Evolutionary conservation across 2,113 vertebrate species (phyloP), one percentile per base, ranked within the genome.

Genomic region (Pongo abelii): DNA sequence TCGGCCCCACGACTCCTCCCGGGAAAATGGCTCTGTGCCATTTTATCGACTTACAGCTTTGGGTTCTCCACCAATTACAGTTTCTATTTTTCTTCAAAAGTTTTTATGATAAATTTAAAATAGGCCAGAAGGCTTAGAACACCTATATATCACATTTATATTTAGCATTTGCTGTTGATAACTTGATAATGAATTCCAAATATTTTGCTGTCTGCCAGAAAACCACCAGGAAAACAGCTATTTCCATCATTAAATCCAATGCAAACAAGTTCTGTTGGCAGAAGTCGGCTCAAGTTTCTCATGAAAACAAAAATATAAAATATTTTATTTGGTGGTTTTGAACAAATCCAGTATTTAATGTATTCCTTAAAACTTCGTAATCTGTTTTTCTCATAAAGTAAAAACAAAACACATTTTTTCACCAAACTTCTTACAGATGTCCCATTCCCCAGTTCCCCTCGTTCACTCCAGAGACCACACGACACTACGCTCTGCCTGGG

Each of bases 1-100:
- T 43, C 6, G 18, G 5, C 16, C 8, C 14, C n/a, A 0, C 2
- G 6, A 2, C 72, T 30, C 25, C 61, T 20, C 6, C 52, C 1
- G 2, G 40, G 77, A 17, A 27, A 64, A 23, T 1, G 14, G n/a
- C 27, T 35, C 38, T 14, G 46, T 2, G 57, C 17, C 2, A 1
- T 10, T 46, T 11, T 10, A 27, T 11, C 7, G 23, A 46, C 48
- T 23, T 8, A 6, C 8, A 3, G 4, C 70, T 1, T 0, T 18
- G 32, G 17, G n/a, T 38, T 35, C 52, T 46, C 35, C 48, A 22
- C 32, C 20, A 18, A 18, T 1, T 3, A 8, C 6, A 12, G 2
- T 81, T 32, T 55, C 50, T 55, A 14, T 3, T 59, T 27, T 5
- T 43, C 48, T 84, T 46, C 55, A 18, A 40, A 61, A 35, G 22